Conservation (phyloP, 2,888 invertebrate species). For the Lypha dubia region DNA sequence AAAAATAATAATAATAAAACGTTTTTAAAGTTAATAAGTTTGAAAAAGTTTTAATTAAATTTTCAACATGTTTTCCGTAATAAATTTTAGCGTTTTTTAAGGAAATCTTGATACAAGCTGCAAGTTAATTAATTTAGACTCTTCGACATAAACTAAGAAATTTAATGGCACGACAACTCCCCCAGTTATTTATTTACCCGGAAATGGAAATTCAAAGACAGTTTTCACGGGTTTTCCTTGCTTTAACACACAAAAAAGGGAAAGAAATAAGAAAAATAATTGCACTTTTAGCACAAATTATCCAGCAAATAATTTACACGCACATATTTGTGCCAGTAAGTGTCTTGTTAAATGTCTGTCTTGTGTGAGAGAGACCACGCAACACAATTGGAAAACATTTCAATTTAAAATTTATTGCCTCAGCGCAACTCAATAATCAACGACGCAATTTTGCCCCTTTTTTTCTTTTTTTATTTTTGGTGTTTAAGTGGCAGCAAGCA, state of each 20-base stretch:
- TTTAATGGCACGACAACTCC: constrained; percentile 3
- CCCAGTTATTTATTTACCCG: constrained; percentile 29
- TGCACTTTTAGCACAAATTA: constrained; percentile 52
- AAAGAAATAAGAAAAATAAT: constrained; percentile 5
- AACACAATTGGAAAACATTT: constrained; percentile 47
- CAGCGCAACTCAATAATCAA: constrained; percentile 47
- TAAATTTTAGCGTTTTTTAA: constrained; percentile 12
- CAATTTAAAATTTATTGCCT: constrained; percentile 63
- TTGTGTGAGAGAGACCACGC: not conserved
- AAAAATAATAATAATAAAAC: too few species aligned
- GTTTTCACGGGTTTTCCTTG: constrained; percentile 2
- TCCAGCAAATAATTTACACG: constrained; percentile 33
- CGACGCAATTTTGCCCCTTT: constrained; percentile 40
- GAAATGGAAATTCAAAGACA: constrained; percentile 42
- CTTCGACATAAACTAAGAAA: constrained; percentile 31
- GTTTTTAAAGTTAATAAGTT: not conserved
- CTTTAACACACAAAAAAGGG: not conserved
- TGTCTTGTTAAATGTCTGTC: constrained; percentile 35
- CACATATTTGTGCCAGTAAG: constrained; percentile 37
- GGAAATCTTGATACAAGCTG: not conserved
- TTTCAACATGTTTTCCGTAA: not conserved
- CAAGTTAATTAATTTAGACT: not conserved
- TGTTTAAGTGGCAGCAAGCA: constrained; percentile 27
- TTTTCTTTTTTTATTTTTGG: too few species aligned
- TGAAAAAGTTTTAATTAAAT: not conserved